These are phyloP conservation scores for Aromia moschata DNA, from an alignment of 2,888 invertebrate species.

Conservation along the genomic window DNA sequence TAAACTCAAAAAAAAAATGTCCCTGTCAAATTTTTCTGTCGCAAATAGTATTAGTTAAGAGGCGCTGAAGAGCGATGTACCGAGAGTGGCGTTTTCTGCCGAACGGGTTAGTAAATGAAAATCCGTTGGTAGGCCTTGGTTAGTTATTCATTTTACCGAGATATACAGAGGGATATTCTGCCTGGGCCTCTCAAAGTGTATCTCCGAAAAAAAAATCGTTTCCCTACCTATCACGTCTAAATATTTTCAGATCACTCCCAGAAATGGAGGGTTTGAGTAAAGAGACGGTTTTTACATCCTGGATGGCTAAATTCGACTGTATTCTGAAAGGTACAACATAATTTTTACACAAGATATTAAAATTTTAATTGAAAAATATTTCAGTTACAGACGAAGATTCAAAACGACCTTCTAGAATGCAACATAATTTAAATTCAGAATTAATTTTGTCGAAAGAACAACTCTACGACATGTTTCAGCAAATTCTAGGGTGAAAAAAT, in stretches of 20 bases:
- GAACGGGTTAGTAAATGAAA: no score
- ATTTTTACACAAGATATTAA: background rate
- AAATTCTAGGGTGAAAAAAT: conserved; percentile 98
- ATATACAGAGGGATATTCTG: background rate
- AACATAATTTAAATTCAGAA: conserved; percentile 91
- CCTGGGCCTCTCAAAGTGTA: background rate
- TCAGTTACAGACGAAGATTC: conserved; percentile 81
- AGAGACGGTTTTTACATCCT: conserved; percentile 97
- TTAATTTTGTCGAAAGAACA: conserved; percentile 98
- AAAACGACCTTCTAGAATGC: conserved; percentile 86
- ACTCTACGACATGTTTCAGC: conserved; percentile 99
- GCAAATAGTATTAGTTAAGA: no score
- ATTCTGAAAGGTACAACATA: conserved; percentile 83
- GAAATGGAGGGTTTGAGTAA: conserved; percentile 99
- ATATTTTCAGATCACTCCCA: conserved; percentile 88
- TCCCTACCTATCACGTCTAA: no score
- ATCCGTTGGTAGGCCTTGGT: no score
- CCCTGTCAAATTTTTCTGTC: no score
- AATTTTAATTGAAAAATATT: no score
- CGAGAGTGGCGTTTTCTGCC: no score
- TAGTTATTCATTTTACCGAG: no score
- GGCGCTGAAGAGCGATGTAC: no score
- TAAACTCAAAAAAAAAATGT: no score
- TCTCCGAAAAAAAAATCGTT: no score
- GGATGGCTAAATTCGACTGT: conserved; percentile 99